Evolutionary conservation across 2,113 vertebrate species (phyloP), one percentile per base, ranked within the genome.

Genomic region (Xiphophorus hellerii): DNA sequence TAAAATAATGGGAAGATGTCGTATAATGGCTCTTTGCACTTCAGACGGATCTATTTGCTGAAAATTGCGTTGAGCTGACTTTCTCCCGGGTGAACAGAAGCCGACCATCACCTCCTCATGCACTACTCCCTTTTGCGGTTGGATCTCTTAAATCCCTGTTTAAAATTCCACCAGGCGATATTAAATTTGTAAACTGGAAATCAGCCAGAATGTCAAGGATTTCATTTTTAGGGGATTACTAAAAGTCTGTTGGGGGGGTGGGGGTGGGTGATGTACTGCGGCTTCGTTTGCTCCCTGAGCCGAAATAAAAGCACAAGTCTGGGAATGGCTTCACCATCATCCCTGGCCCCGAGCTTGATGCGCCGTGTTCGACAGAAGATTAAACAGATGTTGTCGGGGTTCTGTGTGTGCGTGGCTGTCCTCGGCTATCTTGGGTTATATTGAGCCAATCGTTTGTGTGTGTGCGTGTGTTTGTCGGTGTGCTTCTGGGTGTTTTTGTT

Each of bases 331-430:
- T 76, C 27, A 11, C 66, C 70, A 62, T 77, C 33, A 76, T 85
- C 81, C 66, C 74, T 75, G 71, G 81, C 80, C 74, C 74, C 28
- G n/a, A 77, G 82, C 83, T 60, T 54, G 69, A 63, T 3, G 79
- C 84, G 15, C 81, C 75, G 10, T 88, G 87, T 86, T 81, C 28
- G 66, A 91, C 82, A 84, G 66, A 83, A 86, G 88, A 91, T 91
- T 90, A 89, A 82, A 88, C 82, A 86, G 88, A 89, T 89, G 83
- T 84, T 82, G 58, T 31, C 70, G 78, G 62, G 75, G 75, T 60
- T 86, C 44, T 48, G 44, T 5, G 8, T 31, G 61, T 25, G 64
- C 54, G 37, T 65, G 72, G 20, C 15, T 69, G 66, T 67, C 69
- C 27, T 29, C 51, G 28, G 2, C 76, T 84, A 77, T 86, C 85